Base-by-base conservation (phyloP, 2,888 invertebrate species). In the Ectemnius cavifrons region DNA sequence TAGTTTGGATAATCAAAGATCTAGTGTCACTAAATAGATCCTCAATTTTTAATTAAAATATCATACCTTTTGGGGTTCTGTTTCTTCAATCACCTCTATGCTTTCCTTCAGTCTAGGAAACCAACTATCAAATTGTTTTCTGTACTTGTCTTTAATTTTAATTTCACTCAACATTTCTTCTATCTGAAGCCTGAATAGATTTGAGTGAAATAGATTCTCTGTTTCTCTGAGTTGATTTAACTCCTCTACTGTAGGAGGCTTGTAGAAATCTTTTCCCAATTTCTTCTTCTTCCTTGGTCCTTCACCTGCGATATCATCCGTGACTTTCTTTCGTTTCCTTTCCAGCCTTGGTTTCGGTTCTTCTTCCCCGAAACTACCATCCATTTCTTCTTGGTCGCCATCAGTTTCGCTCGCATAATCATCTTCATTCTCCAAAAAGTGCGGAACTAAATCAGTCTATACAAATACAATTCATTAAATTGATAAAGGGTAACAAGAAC, bases 191-290 rank as follows among this genome's bases (percentile, higher is more conserved):
- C 97, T 93, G 88, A 97, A 97, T 45, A 98, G 92, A 89, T 96
- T 97, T 0, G 97, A 97, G 88, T 97, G 96, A 86, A 96, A 97
- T 3, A 97, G 91, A 88, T 94, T 96, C 88, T 97, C 96, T 0
- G 97, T 96, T 91, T 97, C 97, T 72, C 95, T 94, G 0, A 97
- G 92, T 69, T 95, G 93, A 88, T 95, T 96, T 45, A 98, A 91
- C 91, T 98, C 97, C 82, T 96, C 95, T 0, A 94, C 94, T 0
- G 97, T 97, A 0, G 97, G 97, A 73, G 95, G 94, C 84, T 93
- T 94, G 62, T 92, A 92, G 11, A 93, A 84, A 58, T 92, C 91
- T 28, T 89, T 82, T 89, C 94, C 89, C 84, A 89, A 84, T 91
- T 92, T 91, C 89, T 92, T 89, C 63, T 87, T 89, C 61, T 89